Evolutionary conservation across 2,113 vertebrate species (phyloP).

Genomic region (Cololabis saira): DNA sequence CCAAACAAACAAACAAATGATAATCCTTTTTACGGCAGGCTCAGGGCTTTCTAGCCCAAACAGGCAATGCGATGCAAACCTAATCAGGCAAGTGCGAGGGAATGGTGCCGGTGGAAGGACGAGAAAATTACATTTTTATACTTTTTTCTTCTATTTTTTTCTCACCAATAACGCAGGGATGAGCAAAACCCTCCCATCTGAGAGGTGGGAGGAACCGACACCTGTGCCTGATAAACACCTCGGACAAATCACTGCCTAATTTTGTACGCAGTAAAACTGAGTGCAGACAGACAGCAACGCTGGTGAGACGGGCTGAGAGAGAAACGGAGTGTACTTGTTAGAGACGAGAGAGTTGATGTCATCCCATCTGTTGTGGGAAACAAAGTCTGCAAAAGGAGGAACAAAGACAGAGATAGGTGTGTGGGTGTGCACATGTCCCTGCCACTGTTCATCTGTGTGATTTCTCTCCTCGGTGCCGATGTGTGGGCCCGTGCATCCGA

Average conservation of each 20-base stretch:
- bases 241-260: constrained; percentile 19
- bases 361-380: constrained; percentile 72
- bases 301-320: constrained; percentile 27
- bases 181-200: not conserved
- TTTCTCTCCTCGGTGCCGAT: not conserved
- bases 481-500: constrained; percentile 20
- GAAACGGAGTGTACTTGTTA: constrained; percentile 62
- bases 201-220: constrained; percentile 13
- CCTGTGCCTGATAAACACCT: constrained; percentile 16
- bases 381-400: constrained; percentile 57
- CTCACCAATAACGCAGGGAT: not conserved
- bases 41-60: constrained; percentile 16
- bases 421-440: constrained; percentile 38
- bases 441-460: constrained; percentile 4
- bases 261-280: constrained; percentile 18
- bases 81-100: constrained; percentile 14
- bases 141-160: not conserved
- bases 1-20: constrained; percentile 55
- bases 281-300: constrained; percentile 12
- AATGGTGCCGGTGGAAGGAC: not conserved
- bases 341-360: constrained; percentile 50
- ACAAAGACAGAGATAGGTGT: constrained; percentile 44
- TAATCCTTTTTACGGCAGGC: constrained; percentile 46
- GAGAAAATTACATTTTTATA: not conserved
- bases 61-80: constrained; percentile 30